phyloP scores from a whole-genome alignment of 2,888 invertebrate genomes.

The Andrena dorsata region DNA sequence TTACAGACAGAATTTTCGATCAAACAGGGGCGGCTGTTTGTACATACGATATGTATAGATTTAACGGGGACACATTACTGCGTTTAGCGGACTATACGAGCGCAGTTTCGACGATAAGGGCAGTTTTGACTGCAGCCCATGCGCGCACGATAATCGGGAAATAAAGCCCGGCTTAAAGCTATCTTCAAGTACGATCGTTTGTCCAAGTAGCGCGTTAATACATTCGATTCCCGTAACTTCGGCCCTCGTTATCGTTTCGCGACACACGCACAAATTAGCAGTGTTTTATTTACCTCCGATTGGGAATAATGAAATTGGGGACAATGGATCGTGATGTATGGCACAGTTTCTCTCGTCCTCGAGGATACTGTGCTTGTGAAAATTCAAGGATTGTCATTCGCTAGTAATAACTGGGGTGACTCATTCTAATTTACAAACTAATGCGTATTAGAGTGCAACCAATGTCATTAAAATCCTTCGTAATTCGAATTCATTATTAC shows the following conservation, averaged over 20 bases:
- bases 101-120: constrained; percentile 50
- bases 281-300: neutral
- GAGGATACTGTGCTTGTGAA: too few relatives aligned
- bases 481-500: too few relatives aligned
- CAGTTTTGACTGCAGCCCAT: constrained; percentile 48
- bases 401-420: too few relatives aligned
- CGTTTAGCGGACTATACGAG: constrained; percentile 4
- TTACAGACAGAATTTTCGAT: constrained; percentile 1
- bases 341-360: neutral
- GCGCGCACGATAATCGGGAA: constrained; percentile 57
- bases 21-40: neutral
- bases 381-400: too few relatives aligned
- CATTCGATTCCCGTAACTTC: constrained; percentile 47
- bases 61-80: constrained; percentile 5
- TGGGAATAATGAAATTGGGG: neutral
- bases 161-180: constrained; percentile 65
- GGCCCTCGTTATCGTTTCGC: constrained; percentile 46
- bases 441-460: too few relatives aligned
- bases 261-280: neutral
- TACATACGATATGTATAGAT: constrained; percentile 12
- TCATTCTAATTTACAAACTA: too few relatives aligned
- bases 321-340: neutral
- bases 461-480: too few relatives aligned
- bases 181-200: constrained; percentile 68
- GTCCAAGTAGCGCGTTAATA: constrained; percentile 48